Percentiles rank a stretch among this genome's conserved stretches.
phyloP scores from a whole-genome alignment of 2,113 vertebrate species.

The Mustela lutreola region DNA sequence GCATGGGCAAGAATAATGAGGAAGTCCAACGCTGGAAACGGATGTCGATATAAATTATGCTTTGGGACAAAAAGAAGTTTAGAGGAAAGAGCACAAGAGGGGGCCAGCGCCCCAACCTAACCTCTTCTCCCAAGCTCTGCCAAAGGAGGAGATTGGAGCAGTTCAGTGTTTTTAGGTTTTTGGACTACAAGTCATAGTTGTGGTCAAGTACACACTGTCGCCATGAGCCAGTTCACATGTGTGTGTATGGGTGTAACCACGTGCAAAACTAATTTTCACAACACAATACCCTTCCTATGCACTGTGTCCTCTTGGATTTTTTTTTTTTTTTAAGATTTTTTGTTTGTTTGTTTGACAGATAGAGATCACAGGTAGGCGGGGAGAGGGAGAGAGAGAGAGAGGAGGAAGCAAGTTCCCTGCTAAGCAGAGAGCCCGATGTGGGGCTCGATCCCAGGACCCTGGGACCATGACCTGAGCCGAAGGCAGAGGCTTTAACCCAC shows the following conservation, averaged over 20 bases:
- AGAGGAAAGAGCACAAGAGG: background rate
- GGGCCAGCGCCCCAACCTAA: no score
- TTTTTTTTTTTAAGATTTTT: no score
- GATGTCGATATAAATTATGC: background rate
- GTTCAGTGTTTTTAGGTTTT: background rate
- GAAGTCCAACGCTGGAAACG: background rate
- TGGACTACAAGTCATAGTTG: background rate
- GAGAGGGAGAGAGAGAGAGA: no score
- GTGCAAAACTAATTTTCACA: background rate
- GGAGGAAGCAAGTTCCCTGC: no score
- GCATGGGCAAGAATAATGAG: background rate
- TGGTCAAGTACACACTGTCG: background rate
- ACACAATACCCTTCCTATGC: background rate
- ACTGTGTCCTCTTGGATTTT: background rate
- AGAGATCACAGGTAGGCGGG: no score
- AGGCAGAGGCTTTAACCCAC: no score
- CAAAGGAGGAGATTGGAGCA: background rate
- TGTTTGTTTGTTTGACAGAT: no score
- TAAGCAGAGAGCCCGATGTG: no score
- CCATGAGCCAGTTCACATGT: background rate
- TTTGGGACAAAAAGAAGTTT: background rate
- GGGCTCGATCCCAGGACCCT: no score
- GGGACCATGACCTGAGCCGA: no score
- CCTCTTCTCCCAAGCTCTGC: background rate
- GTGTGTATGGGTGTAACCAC: background rate